A percentile compares a stretch with the other conserved stretches of the same genome.
Evolutionary conservation across 2,113 vertebrate species (phyloP).

Genomic region (Anhinga rufa): DNA sequence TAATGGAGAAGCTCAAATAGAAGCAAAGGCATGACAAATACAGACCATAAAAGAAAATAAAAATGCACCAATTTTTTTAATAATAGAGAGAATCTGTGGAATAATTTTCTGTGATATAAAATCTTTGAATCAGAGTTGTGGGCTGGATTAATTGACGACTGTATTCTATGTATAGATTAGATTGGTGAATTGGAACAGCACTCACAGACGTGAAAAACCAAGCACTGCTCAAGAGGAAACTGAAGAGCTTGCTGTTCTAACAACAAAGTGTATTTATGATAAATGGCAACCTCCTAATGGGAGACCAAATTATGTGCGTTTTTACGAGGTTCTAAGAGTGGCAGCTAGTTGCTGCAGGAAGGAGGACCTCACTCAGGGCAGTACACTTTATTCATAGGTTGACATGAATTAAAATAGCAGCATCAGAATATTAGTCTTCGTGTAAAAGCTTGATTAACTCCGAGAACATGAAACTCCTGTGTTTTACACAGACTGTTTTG

Average conservation of each 20-base stretch:
- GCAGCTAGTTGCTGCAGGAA: not conserved
- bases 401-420: not conserved
- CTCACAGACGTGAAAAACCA: not conserved
- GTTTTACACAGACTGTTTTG: not conserved
- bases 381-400: not conserved
- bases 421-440: not conserved
- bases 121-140: not conserved
- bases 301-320: accelerated
- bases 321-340: not conserved
- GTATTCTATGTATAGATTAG: not conserved
- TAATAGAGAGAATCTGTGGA: not conserved
- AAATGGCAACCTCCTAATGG: not conserved
- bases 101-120: not conserved
- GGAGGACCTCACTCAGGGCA: not conserved
- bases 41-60: not conserved
- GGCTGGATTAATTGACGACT: not conserved
- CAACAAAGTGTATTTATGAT: not conserved
- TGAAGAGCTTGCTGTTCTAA: slow-evolving; percentile 28
- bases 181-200: not conserved
- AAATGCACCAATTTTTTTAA: not conserved
- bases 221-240: slow-evolving; percentile 28
- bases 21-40: not conserved
- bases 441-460: not conserved
- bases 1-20: not conserved
- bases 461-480: not conserved